Percentiles rank a stretch among this genome's conserved stretches.
Conservation (phyloP, 2,888 invertebrate genomes). For the Alloscopus bannaensis region DNA sequence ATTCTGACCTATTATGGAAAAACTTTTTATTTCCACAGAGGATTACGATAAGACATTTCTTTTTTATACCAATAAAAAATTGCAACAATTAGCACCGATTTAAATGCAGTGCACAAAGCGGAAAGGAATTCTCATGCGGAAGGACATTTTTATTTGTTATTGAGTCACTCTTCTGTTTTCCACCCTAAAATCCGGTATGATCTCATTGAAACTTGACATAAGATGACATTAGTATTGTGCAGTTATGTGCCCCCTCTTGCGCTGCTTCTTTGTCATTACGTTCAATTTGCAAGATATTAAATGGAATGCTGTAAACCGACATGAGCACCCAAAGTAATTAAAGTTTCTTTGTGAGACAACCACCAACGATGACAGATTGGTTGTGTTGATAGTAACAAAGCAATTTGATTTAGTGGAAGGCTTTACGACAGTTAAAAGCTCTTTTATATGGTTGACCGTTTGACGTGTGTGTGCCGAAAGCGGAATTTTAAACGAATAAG, state of each 20-base stretch:
- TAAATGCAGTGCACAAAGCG: neutral
- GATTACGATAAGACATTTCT: too few relatives aligned
- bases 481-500: neutral
- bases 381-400: conserved; percentile 41
- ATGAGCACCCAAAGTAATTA: conserved; percentile 20
- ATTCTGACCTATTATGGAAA: too few relatives aligned
- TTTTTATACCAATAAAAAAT: too few relatives aligned
- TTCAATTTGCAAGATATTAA: neutral
- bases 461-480: neutral
- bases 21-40: too few relatives aligned
- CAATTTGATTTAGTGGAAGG: conserved; percentile 47
- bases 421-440: neutral
- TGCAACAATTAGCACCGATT: conserved; percentile 27
- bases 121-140: neutral
- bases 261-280: neutral
- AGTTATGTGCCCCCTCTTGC: too few relatives aligned
- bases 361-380: conserved; percentile 57
- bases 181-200: too few relatives aligned
- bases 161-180: too few relatives aligned
- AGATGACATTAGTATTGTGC: too few relatives aligned
- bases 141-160: too few relatives aligned
- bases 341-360: conserved; percentile 36
- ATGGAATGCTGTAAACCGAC: neutral
- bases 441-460: neutral
- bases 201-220: too few relatives aligned